phyloP scores from a whole-genome alignment of 2,888 invertebrate species.

The Drosophila lacicola region DNA sequence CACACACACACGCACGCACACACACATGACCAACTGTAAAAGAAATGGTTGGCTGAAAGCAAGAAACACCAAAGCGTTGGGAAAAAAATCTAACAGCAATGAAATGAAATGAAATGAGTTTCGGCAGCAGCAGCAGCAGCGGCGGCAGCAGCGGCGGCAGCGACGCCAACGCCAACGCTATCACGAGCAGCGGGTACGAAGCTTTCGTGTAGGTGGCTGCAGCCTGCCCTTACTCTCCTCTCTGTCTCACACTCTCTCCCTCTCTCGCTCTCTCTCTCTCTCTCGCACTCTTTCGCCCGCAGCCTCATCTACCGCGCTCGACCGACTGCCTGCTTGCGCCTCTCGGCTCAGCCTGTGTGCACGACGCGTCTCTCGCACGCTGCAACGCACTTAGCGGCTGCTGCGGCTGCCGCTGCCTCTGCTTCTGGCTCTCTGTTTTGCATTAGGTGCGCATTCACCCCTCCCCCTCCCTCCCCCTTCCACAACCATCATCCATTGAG shows the following conservation, averaged over 20 bases:
- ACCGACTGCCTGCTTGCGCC: conserved; percentile 6
- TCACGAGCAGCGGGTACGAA: conserved; percentile 47
- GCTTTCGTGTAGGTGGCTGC: conserved; percentile 58
- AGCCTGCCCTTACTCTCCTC: conserved; percentile 7
- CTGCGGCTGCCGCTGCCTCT: conserved; percentile 20
- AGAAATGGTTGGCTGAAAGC: conserved; percentile 64
- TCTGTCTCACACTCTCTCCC: neutral
- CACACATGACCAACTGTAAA: conserved; percentile 56
- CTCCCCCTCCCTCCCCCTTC: neutral
- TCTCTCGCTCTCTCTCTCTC: neutral
- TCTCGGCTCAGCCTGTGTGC: conserved; percentile 50
- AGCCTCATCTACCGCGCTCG: conserved; percentile 15
- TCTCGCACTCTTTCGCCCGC: conserved; percentile 12
- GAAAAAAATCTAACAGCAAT: conserved; percentile 56
- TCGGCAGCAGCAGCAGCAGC: conserved; percentile 44
- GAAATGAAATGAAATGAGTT: conserved; percentile 65
- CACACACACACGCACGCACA: conserved; percentile 13
- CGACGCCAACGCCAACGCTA: conserved; percentile 34
- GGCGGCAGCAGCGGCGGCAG: conserved; percentile 20
- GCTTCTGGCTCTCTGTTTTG: conserved; percentile 52
- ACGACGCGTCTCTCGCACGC: conserved; percentile 44
- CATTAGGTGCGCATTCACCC: conserved; percentile 51
- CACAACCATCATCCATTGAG: conserved; percentile 36
- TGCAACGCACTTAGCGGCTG: conserved; percentile 51
- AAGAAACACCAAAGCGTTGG: conserved; percentile 44